Conservation (phyloP, 1,140 invertebrate species). For the Listronotus oregonensis region DNA sequence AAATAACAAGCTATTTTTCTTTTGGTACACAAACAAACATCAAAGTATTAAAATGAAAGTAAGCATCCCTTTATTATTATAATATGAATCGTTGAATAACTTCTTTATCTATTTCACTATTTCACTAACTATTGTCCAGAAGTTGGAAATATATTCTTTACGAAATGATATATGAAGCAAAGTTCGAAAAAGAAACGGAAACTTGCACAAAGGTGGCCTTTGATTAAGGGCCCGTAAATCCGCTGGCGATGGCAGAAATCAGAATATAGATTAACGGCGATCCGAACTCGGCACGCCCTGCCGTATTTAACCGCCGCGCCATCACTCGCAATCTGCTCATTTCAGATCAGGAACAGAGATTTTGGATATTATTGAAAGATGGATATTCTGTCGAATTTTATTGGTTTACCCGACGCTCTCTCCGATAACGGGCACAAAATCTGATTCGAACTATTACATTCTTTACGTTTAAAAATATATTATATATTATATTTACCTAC, state of each 20-base stretch:
- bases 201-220: constrained; percentile 35
- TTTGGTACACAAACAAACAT: too few species aligned
- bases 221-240: constrained; percentile 36
- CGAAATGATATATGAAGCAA: constrained; percentile 30
- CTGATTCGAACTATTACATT: too few species aligned
- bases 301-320: constrained; percentile 30
- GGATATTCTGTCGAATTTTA: too few species aligned
- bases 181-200: constrained; percentile 30
- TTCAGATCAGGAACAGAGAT: constrained; percentile 28
- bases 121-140: constrained; percentile 22
- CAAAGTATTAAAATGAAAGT: too few species aligned
- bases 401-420: too few species aligned
- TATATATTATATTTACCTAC: too few species aligned
- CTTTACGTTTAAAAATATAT: too few species aligned
- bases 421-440: too few species aligned
- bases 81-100: not conserved
- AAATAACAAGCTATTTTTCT: too few species aligned
- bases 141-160: constrained; percentile 20
- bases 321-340: constrained; percentile 13
- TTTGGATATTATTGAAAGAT: constrained; percentile 19
- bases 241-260: constrained; percentile 37
- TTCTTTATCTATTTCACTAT: constrained; percentile 8
- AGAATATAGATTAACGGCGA: constrained; percentile 37
- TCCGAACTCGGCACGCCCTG: constrained; percentile 21
- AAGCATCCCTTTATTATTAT: not conserved